Conservation (phyloP, 2,888 invertebrate species). For the Bibio marci region DNA sequence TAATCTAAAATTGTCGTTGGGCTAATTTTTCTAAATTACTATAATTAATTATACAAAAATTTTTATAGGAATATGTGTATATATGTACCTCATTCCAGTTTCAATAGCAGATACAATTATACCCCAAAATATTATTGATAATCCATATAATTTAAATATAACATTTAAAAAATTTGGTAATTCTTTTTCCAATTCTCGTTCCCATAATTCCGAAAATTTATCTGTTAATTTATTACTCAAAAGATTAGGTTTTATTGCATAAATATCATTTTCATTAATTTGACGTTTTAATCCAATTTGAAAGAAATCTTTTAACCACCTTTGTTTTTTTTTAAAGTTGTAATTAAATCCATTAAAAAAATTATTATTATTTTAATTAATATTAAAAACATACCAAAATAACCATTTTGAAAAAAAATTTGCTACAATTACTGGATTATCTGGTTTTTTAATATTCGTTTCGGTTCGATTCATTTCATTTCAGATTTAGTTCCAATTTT, state of each 20-base stretch:
- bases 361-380: neutral
- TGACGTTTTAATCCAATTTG: constrained; percentile 8
- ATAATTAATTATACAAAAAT: too few species aligned
- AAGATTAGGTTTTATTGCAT: constrained; percentile 5
- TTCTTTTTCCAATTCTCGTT: constrained; percentile 6
- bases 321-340: too few species aligned
- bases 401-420: constrained; percentile 4
- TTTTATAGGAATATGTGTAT: too few species aligned
- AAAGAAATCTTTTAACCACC: constrained; percentile 10
- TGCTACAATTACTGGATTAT: constrained; percentile 2
- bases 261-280: constrained; percentile 8
- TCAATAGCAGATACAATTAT: constrained; percentile 8
- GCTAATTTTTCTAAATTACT: too few species aligned
- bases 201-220: constrained; percentile 8
- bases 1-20: constrained; percentile 40
- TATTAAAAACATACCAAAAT: neutral
- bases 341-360: too few species aligned
- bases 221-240: constrained; percentile 5
- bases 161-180: constrained; percentile 8
- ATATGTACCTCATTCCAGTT: constrained; percentile 3
- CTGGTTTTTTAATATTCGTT: neutral
- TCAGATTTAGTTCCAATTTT: too few species aligned
- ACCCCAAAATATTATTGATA: constrained; percentile 5
- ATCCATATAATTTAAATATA: constrained; percentile 7
- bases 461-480: neutral